phyloP scores from a whole-genome alignment of 2,888 invertebrate species.

The Dynastes grantii region DNA sequence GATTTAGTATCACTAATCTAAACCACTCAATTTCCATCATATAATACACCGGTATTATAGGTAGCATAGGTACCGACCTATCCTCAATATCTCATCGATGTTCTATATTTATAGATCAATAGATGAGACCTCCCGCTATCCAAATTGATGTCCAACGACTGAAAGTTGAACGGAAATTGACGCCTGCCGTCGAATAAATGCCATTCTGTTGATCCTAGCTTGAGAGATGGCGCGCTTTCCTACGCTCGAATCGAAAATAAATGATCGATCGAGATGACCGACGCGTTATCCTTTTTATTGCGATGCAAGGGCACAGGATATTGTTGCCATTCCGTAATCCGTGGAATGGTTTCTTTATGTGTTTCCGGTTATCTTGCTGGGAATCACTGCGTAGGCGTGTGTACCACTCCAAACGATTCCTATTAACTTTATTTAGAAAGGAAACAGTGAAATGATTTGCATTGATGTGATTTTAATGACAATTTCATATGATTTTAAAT shows the following conservation, averaged over 20 bases:
- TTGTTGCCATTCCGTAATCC: conserved; percentile 46
- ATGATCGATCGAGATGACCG: conserved; percentile 64
- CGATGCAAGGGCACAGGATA: conserved; percentile 43
- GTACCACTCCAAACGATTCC: too few relatives aligned
- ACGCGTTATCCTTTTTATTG: conserved; percentile 59
- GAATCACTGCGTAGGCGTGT: conserved; percentile 7
- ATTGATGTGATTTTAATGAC: too few relatives aligned
- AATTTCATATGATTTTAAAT: too few relatives aligned
- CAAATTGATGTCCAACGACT: conserved; percentile 34
- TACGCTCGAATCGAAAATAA: conserved; percentile 58
- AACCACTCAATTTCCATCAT: too few relatives aligned
- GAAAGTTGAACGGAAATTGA: conserved; percentile 32
- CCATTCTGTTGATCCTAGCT: conserved; percentile 35
- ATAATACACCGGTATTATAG: too few relatives aligned
- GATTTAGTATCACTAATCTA: too few relatives aligned
- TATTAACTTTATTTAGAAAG: too few relatives aligned
- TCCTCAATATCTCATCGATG: not conserved
- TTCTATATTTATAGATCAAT: not conserved
- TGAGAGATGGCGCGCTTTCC: conserved; percentile 32
- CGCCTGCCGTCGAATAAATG: conserved; percentile 30
- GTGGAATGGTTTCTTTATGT: conserved; percentile 43
- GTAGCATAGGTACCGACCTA: too few relatives aligned
- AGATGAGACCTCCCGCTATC: conserved; percentile 28
- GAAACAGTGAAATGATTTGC: too few relatives aligned
- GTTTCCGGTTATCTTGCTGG: conserved; percentile 17